phyloP scores from a whole-genome alignment of 2,113 vertebrate genomes.

The Etia nguti region DNA sequence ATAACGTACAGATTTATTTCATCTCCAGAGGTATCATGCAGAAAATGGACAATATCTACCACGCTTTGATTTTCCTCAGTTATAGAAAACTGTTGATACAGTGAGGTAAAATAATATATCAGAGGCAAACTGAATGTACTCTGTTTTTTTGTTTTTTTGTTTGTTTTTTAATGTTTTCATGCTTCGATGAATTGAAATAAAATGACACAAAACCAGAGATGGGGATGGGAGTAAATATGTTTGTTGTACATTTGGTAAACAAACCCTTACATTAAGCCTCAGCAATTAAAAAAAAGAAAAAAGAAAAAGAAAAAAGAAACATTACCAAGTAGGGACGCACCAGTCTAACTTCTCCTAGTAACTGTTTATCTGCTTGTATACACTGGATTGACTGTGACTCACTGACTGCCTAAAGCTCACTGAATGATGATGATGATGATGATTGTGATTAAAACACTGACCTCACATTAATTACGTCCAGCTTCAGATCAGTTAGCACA shows the following conservation, averaged over 20 bases:
- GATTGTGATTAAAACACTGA: background rate
- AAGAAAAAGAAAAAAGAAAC: background rate
- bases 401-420: background rate
- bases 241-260: background rate
- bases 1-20: background rate
- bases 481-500: background rate
- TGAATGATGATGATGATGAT: background rate
- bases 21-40: background rate
- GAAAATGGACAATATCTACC: background rate
- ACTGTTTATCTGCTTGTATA: background rate
- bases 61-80: background rate
- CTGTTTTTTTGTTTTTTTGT: too few species aligned
- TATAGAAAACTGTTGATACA: background rate
- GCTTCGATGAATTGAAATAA: background rate
- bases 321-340: background rate
- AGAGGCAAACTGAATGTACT: background rate
- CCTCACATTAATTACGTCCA: background rate
- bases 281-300: background rate
- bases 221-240: background rate
- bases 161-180: background rate
- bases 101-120: background rate
- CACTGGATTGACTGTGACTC: background rate
- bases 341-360: background rate
- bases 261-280: background rate
- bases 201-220: background rate